Evolutionary conservation across 1,140 invertebrate genomes (phyloP), one percentile per base, ranked within the genome.

Genomic region (Ceratina australensis): DNA sequence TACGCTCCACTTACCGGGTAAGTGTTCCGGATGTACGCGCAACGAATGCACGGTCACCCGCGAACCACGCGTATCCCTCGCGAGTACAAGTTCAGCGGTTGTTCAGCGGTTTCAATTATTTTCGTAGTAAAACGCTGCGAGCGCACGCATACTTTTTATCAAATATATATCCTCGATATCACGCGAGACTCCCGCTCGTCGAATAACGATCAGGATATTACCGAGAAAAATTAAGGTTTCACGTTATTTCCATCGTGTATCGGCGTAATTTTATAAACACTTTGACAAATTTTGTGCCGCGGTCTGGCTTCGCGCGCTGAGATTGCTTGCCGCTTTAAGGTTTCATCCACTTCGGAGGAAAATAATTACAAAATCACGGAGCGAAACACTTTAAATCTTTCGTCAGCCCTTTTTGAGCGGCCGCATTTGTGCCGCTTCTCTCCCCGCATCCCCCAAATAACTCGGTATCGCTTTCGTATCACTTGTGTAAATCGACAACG

Each of bases 181-280:
- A n/a, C n/a, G n/a, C n/a, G n/a, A n/a, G n/a, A n/a, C n/a, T n/a
- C n/a, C n/a, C n/a, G n/a, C n/a, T n/a, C n/a, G n/a, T n/a, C 89
- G 89, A 91, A 90, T 91, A 90, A 91, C 86, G 85, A 91, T 90
- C 84, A 83, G 79, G 89, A 87, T 87, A 82, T 83, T 75, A 83
- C 64, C 50, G 22, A n/a, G n/a, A 16, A 42, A 63, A 59, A 60
- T 76, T 87, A 78, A 57, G 90, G 90, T 87, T 88, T 91, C 90
- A 86, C 68, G 81, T 88, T 91, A 89, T 90, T 90, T 88, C 83
- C 82, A 86, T 84, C 78, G 79, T 83, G 82, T 89, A 89, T 89
- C 89, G 86, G 68, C 82, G 87, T 92, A 92, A 92, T 92, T 92
- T 92, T 92, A 92, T 92, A 92, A 92, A 92, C 89, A 92, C 91